Evolutionary conservation across 2,888 invertebrate genomes (phyloP).

Genomic region (Synergus itoensis): DNA sequence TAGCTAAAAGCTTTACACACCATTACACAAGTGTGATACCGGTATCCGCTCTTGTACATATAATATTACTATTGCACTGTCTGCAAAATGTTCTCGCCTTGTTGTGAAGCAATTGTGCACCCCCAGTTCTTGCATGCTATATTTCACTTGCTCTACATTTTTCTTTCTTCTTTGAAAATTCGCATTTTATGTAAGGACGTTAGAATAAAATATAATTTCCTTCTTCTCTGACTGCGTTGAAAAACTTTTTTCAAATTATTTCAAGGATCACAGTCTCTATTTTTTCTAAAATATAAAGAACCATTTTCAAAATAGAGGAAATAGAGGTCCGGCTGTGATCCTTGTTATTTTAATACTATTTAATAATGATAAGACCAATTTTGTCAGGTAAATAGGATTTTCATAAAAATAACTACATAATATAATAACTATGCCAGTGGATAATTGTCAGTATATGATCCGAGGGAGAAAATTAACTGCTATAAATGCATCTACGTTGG

Average conservation of each 20-base stretch:
- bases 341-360: too few relatives aligned
- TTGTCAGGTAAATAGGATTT: too few relatives aligned
- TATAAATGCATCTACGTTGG: not conserved
- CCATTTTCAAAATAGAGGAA: too few relatives aligned
- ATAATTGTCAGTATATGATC: not conserved
- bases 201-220: not conserved
- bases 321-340: too few relatives aligned
- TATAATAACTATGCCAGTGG: not conserved
- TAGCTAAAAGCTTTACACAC: constrained; percentile 64
- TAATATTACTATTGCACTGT: constrained; percentile 24
- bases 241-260: not conserved
- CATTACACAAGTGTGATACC: constrained; percentile 52
- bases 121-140: constrained; percentile 16
- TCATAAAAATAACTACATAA: too few relatives aligned
- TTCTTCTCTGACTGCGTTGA: not conserved
- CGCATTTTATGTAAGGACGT: not conserved
- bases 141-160: constrained; percentile 57
- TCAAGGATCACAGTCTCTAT: too few relatives aligned
- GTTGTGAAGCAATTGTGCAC: constrained; percentile 31
- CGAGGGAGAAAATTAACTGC: not conserved
- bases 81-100: constrained; percentile 34
- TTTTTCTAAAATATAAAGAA: too few relatives aligned
- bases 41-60: not conserved
- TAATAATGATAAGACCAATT: too few relatives aligned
- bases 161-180: constrained; percentile 8